Evolutionary conservation across 2,113 vertebrate genomes (phyloP), one percentile per base, ranked within the genome.

Genomic region (Neodontobutis hainanensis): DNA sequence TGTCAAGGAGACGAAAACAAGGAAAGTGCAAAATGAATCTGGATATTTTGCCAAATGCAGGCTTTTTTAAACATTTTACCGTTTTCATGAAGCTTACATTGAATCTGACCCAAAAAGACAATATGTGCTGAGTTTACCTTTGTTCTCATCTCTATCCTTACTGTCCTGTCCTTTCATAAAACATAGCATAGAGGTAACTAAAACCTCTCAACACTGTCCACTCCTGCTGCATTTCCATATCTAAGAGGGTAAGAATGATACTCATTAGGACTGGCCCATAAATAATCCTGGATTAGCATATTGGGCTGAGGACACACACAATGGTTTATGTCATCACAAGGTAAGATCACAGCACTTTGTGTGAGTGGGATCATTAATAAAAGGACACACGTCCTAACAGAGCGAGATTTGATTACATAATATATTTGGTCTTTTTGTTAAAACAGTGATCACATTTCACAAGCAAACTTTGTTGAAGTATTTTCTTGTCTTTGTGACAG

Each of bases 201-300:
- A 81, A 83, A 78, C 82, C 78, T 83, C 63, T 73, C 68, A 48
- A 64, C 34, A 14, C 66, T 65, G 75, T 84, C 77, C 85, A 83
- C 70, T 71, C 68, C 66, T 81, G 69, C 57, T 11, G 59, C 77
- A 91, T 91, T 88, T 86, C 81, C 88, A 91, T 87, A 87, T 91
- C 81, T 87, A 55, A 91, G 82, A 80, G 86, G 58, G 65, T 60
- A 2, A 86, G 84, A 80, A 77, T 73, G 78, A 89, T 68, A 67
- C 83, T 88, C 82, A 87, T 87, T 85, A 84, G 74, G 69, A 70
- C 73, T 65, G 77, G 80, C 67, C 84, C 86, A 87, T 87, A 88
- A 89, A 90, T 85, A 88, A 91, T 84, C 81, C 81, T 55, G 87
- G 82, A 90, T 91, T 89, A 88, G 74, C 87, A 91, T 89, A 83